These are phyloP conservation scores for Abramis brama DNA, from an alignment of 2,113 vertebrate genomes.

Conservation along the genomic window DNA sequence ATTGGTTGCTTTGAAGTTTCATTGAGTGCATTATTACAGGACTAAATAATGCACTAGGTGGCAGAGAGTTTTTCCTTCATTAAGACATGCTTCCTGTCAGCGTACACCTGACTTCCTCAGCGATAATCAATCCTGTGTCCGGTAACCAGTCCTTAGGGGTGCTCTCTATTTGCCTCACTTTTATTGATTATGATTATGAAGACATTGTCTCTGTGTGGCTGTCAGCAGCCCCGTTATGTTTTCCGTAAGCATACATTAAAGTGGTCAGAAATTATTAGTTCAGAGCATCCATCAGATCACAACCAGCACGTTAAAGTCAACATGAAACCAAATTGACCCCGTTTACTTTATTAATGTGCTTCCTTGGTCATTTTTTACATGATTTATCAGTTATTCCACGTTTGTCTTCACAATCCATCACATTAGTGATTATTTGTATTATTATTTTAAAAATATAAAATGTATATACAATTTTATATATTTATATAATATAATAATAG, in stretches of 20 bases:
- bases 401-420: not conserved
- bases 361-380: not conserved
- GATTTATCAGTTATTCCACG: not conserved
- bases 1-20: constrained; percentile 45
- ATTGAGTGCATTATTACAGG: constrained; percentile 50
- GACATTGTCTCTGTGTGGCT: constrained; percentile 32
- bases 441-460: too few species aligned
- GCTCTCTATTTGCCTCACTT: constrained; percentile 54
- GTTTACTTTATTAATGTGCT: not conserved
- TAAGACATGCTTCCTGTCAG: constrained; percentile 51
- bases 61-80: constrained; percentile 52
- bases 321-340: not conserved
- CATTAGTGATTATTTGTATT: too few species aligned
- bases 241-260: constrained; percentile 38
- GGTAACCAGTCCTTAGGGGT: constrained; percentile 54
- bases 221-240: not conserved
- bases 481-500: too few species aligned
- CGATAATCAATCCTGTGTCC: constrained; percentile 55
- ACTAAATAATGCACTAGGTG: constrained; percentile 37
- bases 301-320: not conserved
- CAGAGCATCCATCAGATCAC: not conserved
- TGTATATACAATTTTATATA: too few species aligned
- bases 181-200: constrained; percentile 59
- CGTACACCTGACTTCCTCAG: constrained; percentile 47
- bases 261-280: constrained; percentile 16